These are phyloP conservation scores for Aplysia californica DNA, from an alignment of 1,140 invertebrate species.

Conservation along the genomic window DNA sequence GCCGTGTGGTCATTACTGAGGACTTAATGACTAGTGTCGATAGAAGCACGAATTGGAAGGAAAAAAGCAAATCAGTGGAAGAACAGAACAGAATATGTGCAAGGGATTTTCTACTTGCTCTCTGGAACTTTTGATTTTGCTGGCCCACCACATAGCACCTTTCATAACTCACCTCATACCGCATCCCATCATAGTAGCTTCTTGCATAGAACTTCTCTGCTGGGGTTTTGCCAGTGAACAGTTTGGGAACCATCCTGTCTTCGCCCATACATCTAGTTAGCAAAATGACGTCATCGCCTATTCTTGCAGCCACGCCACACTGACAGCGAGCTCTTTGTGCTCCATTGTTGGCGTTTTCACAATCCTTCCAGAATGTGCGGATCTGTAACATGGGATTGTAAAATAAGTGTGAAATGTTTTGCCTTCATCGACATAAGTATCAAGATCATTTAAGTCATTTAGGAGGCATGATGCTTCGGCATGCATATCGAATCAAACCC, in stretches of 20 bases:
- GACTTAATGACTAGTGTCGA: too few species aligned
- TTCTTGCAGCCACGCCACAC: constrained; percentile 51
- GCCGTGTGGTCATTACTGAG: too few species aligned
- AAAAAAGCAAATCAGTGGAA: too few species aligned
- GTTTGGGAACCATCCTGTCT: constrained; percentile 28
- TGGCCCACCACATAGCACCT: too few species aligned
- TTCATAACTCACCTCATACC: constrained; percentile 39
- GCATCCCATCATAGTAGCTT: constrained; percentile 38
- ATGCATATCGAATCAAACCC: background rate
- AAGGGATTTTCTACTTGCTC: too few species aligned
- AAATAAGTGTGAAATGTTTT: background rate
- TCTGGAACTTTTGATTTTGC: too few species aligned
- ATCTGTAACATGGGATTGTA: constrained; percentile 18
- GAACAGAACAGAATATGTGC: too few species aligned
- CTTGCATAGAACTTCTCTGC: constrained; percentile 31
- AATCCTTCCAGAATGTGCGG: constrained; percentile 29
- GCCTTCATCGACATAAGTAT: too few species aligned
- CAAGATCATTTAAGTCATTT: background rate
- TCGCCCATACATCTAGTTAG: constrained; percentile 31
- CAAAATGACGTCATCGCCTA: constrained; percentile 53
- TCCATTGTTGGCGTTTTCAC: constrained; percentile 5
- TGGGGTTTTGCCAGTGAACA: constrained; percentile 40
- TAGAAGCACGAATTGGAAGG: too few species aligned
- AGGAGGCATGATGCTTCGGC: background rate
- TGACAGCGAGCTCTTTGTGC: constrained; percentile 39